Evolutionary conservation across 2,113 vertebrate species (phyloP), one percentile per base, ranked within the genome.

Genomic region (Leuciscus idus): DNA sequence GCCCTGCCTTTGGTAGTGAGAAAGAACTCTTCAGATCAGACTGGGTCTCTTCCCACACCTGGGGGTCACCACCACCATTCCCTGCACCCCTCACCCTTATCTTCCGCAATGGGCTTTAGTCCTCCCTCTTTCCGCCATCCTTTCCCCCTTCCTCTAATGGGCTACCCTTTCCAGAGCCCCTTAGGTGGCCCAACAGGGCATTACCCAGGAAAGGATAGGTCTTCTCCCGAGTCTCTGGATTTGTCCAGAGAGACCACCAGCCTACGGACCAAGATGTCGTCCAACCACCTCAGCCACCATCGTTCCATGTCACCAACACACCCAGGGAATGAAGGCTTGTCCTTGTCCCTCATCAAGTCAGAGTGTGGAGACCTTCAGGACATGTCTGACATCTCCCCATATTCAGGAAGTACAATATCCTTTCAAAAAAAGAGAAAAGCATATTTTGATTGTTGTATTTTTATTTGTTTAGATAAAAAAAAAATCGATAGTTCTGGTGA

Each of bases 361-460:
- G 98, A 99, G 95, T 99, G 98, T 1, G 97, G 98, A 1, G 98
- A 99, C 92, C 96, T 99, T 87, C 98, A 99, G 92, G 98, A 99
- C 92, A 97, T 99, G 96, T 95, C 97, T 0, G 98, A 99, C 92
- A 99, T 99, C 89, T 99, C 98, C 1, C 97, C 98, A 52, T 99
- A 98, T 92, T 99, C 98, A 84, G 96, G 98, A 95, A 98, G 96
- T 96, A 98, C 98, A 92, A 98, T 99, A 99, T 99, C 98, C 98
- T 99, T 99, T 96, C 88, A 36, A 79, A 80, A 80, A 30, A 8
- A 13, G 1, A 83, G 21, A 68, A 64, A 66, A 66, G 9, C 19
- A 23, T 33, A 11, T 21, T 4, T 10, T 70, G 21, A 28, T 26
- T 2, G 23, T 19, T 82, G 13, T 52, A 11, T 30, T 72, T 8